A percentile compares a stretch with the other conserved stretches of the same genome.
Conservation (phyloP, 2,113 vertebrate genomes). For the Psophia crepitans region DNA sequence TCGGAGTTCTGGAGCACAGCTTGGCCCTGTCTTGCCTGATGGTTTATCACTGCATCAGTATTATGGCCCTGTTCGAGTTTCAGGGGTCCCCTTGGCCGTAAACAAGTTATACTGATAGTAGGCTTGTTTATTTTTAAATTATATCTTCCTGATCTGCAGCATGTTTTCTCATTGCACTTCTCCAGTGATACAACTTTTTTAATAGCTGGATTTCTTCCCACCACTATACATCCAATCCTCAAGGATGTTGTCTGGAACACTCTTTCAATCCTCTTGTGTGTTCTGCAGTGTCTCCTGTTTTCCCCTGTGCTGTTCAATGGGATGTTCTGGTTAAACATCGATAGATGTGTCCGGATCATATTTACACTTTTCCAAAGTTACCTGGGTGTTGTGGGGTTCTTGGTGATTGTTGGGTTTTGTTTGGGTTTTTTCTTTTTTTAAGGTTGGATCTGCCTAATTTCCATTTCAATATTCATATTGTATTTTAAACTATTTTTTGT, state of each 20-base stretch:
- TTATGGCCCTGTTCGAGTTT: background rate
- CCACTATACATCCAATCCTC: background rate
- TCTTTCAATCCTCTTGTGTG: background rate
- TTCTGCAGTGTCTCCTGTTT: background rate
- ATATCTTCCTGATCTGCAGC: background rate
- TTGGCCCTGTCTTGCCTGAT: background rate
- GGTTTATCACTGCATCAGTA: background rate
- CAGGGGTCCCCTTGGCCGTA: background rate
- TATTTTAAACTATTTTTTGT: background rate
- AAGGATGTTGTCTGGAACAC: background rate
- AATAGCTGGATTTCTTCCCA: background rate
- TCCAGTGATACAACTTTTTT: background rate
- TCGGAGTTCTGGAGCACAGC: background rate
- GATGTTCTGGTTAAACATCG: background rate
- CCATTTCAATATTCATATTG: background rate
- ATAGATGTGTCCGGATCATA: no score
- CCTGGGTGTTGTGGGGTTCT: background rate
- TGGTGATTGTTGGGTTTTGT: no score
- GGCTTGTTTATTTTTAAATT: no score
- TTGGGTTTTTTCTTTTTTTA: background rate
- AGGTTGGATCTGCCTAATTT: background rate
- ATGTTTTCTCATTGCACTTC: background rate
- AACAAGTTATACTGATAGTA: background rate
- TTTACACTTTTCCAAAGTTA: background rate
- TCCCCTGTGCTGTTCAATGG: rapidly evolving